Conservation (phyloP, 2,797 vertebrate genomes). For the Fistularia commersonii region DNA sequence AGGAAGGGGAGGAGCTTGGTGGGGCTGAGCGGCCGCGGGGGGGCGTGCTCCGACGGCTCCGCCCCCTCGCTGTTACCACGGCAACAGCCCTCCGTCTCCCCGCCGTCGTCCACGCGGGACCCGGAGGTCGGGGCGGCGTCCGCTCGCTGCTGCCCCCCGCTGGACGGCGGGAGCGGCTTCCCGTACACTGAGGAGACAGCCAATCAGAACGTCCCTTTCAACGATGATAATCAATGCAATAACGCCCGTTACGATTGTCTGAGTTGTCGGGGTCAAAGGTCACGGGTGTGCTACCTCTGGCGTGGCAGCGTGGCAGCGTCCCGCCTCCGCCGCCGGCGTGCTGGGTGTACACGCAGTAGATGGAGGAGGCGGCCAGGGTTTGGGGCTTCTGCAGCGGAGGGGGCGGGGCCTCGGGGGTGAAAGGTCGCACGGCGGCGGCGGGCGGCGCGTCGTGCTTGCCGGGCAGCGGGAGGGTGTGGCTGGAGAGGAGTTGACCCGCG, state of each 20-base stretch:
- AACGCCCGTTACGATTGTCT: too few relatives aligned
- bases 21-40: slow-evolving; percentile 90
- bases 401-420: slow-evolving; percentile 81
- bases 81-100: slow-evolving; percentile 51
- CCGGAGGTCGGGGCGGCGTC: slow-evolving; percentile 51
- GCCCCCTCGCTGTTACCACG: slow-evolving; percentile 2
- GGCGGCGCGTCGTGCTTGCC: slow-evolving; percentile 84
- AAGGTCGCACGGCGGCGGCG: slow-evolving; percentile 86
- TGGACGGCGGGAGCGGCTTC: slow-evolving; percentile 81
- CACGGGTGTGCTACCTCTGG: slow-evolving; percentile 66
- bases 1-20: slow-evolving; percentile 94
- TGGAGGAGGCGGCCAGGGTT: slow-evolving; percentile 87
- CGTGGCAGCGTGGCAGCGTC: slow-evolving; percentile 77
- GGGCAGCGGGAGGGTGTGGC: slow-evolving; percentile 72
- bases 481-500: slow-evolving; percentile 55
- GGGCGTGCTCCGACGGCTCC: slow-evolving; percentile 29
- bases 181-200: slow-evolving; percentile 81
- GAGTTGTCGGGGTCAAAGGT: too few relatives aligned
- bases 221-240: neutral
- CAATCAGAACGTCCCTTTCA: neutral
- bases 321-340: slow-evolving; percentile 80
- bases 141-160: slow-evolving; percentile 51
- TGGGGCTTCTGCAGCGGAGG: slow-evolving; percentile 83
- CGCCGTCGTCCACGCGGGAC: slow-evolving; percentile 49
- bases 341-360: slow-evolving; percentile 95